Evolutionary conservation across 2,797 vertebrate genomes (phyloP), one percentile per base, ranked within the genome.

Genomic region (Schizopygopsis pylzovi): DNA sequence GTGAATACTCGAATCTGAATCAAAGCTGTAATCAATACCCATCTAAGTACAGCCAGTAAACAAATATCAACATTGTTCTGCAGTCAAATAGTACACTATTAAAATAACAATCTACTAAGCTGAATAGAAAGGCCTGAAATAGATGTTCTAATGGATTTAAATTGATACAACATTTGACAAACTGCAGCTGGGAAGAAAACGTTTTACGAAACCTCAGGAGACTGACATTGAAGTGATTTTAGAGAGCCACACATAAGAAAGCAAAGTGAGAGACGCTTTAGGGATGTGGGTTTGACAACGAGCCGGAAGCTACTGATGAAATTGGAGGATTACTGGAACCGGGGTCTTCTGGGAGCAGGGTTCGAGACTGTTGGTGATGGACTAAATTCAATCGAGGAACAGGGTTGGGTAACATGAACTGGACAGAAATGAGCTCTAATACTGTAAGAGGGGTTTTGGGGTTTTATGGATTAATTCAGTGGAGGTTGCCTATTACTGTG

Each of bases 291-390:
- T 79, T 85, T 85, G 83, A 85, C 83, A 79, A 72, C 28, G 65
- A 85, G 83, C 83, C 76, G 83, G 83, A 85, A 85, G 76, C 83
- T 45, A 79, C 63, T 79, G 76, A 79, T 79, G 83, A 85, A 85
- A 85, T 85, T 79, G 83, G 65, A 85, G 83, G 83, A 85, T 85
- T 85, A 85, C 83, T 85, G 83, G 83, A 85, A 85, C 76, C 20
- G 13, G 76, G 52, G 76, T 85, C 83, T 85, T 79, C 67, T 85
- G 83, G 76, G 83, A 85, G 39, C 22, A 39, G 52, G 83, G 83
- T 85, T 79, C 63, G 83, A 85, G 52, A 85, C 41, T 79, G 52
- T 85, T 79, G 83, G 67, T 85, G 83, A 85, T 79, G 83, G 83
- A 85, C 83, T 85, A 79, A 85, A 85, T 85, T 85, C 65, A 85